Base-by-base conservation (phyloP, 1,140 invertebrate genomes). In the Gonioctena quinquepunctata region DNA sequence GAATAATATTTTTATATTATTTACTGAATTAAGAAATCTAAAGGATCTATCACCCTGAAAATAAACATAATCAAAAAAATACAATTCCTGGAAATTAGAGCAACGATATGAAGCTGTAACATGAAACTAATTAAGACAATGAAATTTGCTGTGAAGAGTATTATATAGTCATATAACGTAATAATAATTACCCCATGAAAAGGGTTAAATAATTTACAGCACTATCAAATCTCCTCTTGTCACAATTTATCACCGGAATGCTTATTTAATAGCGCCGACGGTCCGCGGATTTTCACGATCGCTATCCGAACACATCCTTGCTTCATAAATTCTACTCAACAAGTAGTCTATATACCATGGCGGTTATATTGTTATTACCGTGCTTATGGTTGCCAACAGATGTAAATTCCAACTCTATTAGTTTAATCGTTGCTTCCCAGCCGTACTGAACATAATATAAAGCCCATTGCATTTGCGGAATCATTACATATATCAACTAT, bases 191-290 rank as follows among this genome's bases (percentile, higher is more conserved):
- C 79, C 77, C 75, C 71, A 75, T 80, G 79, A 80, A 81, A 81
- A 81, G 78, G 79, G 78, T 81, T 81, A 82, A 82, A 82, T 82
- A 82, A 82, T 82, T 82, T 82, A 82, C 81, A 78, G 76, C 81
- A 81, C 79, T 81, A 82, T 82, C 81, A 82, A 82, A 82, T 82
- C 80, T 82, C 81, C 75, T 78, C 79, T 75, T 78, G 80, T 82
- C 80, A 81, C 80, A 80, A 82, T 82, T 81, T 82, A 82, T 82
- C 81, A 82, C 80, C 76, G 79, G 77, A 82, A 82, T 82, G 81
- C 80, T 80, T 82, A 81, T 82, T 82, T 82, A 82, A 82, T 82
- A 75, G 77, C 76, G 72, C 71, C 79, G 79, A 76, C 70, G 71
- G 54, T 68, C 50, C 59, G 62, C 79, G 78, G 76, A 77, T 77